Base-by-base conservation (phyloP, 2,888 invertebrate species). In the Scotopteryx bipunctaria region DNA sequence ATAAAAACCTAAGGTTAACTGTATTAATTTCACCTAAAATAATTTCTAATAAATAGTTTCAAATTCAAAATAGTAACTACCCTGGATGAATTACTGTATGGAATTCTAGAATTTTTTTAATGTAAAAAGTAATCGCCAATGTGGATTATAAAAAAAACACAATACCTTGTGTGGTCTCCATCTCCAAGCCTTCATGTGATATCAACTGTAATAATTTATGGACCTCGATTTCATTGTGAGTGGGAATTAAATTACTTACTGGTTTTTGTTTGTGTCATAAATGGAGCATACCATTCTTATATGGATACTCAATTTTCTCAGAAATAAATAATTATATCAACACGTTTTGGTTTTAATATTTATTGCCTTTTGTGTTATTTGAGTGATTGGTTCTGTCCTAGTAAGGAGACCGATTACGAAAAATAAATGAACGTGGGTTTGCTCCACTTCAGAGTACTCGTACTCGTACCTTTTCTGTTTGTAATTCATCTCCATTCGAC, bases 211-310 rank as follows among this genome's bases (percentile, higher is more conserved):
- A 32, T 27, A 36, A 40, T 49, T 36, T 45, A 47, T 53, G 55
- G 51, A 51, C 54, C 40, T 57, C 51, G 29, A 52, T 59, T 57
- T 57, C 33, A 47, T 58, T 45, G 27, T 42, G 40, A 66, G 55
- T 63, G 46, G 48, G 55, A 61, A 61, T 63, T 47, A 49, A 56
- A 58, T 32, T 21, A 36, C 21, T 63, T 61, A 63, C 57, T 51
- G 31, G 48, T 55, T 60, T 55, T 56, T 67, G 57, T 61, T 58
- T 44, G 53, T 61, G 35, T 38, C 56, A 51, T 57, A 65, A 66
- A 61, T 66, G 60, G 66, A 65, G 36, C 54, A 55, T 29, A 53
- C 29, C 14, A 56, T 55, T 51, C 61, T 60, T 61, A 50, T 62
- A 62, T 53, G 64, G 61, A 44, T 51, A 25, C 38, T 40, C 31